phyloP scores from a whole-genome alignment of 2,113 vertebrate genomes.

The Quiscalus mexicanus region DNA sequence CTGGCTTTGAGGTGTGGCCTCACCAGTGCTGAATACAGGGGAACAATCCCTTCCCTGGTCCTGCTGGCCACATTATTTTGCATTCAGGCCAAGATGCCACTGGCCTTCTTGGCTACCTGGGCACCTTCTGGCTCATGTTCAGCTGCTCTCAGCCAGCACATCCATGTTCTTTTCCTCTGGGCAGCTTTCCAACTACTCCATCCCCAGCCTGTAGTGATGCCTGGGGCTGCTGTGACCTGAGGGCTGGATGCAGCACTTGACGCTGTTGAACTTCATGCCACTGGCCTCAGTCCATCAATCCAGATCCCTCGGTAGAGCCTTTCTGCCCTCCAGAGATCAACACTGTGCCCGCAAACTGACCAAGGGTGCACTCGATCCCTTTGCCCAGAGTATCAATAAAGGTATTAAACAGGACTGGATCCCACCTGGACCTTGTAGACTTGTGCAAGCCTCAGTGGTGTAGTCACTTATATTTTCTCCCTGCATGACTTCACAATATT shows the following conservation, averaged over 20 bases:
- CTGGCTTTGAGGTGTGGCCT: not conserved
- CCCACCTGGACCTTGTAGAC: no score
- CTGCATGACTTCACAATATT: not conserved
- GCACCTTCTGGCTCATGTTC: not conserved
- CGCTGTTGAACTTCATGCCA: not conserved
- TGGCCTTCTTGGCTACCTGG: not conserved
- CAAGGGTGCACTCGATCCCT: not conserved
- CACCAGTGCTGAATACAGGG: no score
- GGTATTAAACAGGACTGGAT: not conserved
- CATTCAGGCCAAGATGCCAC: not conserved
- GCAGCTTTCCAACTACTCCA: not conserved
- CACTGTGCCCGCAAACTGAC: not conserved
- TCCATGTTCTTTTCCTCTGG: not conserved
- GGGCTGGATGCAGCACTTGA: not conserved
- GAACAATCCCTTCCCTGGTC: not conserved
- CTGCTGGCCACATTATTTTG: not conserved
- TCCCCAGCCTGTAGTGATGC: not conserved
- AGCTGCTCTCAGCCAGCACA: rapidly evolving
- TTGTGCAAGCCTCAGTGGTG: not conserved
- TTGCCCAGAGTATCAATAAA: no score
- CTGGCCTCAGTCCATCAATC: not conserved
- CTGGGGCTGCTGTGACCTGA: not conserved
- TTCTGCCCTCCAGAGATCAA: not conserved
- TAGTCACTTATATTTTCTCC: not conserved
- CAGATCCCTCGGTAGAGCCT: not conserved